Evolutionary conservation across 2,113 vertebrate genomes (phyloP).

Genomic region (Corythornis madagascariensis): DNA sequence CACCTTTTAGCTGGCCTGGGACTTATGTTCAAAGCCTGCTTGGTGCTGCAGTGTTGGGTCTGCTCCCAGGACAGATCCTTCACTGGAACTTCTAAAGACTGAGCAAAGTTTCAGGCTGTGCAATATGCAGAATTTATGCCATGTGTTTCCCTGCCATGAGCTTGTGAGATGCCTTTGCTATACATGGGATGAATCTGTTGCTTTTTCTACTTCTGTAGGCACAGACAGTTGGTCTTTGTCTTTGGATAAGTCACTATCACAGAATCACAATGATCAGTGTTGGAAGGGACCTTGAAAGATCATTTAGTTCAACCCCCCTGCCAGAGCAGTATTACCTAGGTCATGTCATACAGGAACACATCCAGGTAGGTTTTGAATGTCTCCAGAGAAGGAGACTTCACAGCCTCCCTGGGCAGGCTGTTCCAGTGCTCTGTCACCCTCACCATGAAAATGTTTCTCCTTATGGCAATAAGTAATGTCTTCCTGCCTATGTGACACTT

Average conservation of each 20-base stretch:
- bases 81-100: not conserved
- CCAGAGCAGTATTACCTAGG: too few relatives aligned
- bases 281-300: too few relatives aligned
- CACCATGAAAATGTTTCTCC: too few relatives aligned
- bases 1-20: not conserved
- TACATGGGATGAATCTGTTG: not conserved
- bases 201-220: not conserved
- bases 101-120: too few relatives aligned
- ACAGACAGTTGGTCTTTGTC: not conserved
- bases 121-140: not conserved
- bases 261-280: too few relatives aligned
- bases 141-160: fast-evolving
- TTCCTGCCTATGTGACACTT: not conserved
- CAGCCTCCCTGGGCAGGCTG: too few relatives aligned
- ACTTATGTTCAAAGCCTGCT: too few relatives aligned
- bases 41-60: fast-evolving
- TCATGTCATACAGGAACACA: too few relatives aligned
- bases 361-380: too few relatives aligned
- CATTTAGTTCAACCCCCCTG: too few relatives aligned
- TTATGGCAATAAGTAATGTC: not conserved
- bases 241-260: not conserved
- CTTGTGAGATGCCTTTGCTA: not conserved
- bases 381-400: too few relatives aligned
- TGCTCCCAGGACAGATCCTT: fast-evolving
- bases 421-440: too few relatives aligned